These are phyloP conservation scores for Leontopithecus rosalia DNA, from an alignment of 2,797 vertebrate genomes.

Conservation along the genomic window DNA sequence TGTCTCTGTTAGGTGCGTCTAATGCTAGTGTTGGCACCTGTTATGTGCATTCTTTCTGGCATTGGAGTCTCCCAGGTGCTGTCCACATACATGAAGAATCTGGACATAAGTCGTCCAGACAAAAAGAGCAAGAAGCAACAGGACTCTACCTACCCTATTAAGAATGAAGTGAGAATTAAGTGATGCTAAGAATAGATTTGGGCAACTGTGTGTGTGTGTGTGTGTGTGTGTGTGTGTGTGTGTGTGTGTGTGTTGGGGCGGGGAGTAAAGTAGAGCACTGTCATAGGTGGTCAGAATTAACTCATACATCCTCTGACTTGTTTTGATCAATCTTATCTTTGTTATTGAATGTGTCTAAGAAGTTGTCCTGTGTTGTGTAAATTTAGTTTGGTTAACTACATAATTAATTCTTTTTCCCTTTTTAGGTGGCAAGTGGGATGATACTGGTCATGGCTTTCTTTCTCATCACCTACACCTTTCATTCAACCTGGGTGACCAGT, in stretches of 20 bases:
- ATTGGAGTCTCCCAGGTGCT: conserved; percentile 98
- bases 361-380: neutral
- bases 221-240: no score
- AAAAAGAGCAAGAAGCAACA: conserved; percentile 98
- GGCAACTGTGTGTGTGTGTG: neutral
- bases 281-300: neutral
- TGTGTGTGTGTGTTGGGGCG: no score
- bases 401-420: neutral
- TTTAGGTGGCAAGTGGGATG: conserved; percentile 98
- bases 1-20: conserved; percentile 92
- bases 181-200: neutral
- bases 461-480: conserved; percentile 99
- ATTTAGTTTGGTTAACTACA: conserved; percentile 26
- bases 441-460: conserved; percentile 99
- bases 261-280: neutral
- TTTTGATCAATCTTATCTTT: neutral
- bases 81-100: conserved; percentile 98
- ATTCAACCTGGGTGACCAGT: conserved; percentile 99
- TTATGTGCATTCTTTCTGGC: conserved; percentile 99
- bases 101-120: conserved; percentile 96
- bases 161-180: conserved; percentile 91
- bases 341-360: neutral
- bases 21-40: conserved; percentile 97
- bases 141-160: conserved; percentile 98
- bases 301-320: neutral